Evolutionary conservation across 2,888 invertebrate species (phyloP).

Genomic region (Yponomeuta sedellus): DNA sequence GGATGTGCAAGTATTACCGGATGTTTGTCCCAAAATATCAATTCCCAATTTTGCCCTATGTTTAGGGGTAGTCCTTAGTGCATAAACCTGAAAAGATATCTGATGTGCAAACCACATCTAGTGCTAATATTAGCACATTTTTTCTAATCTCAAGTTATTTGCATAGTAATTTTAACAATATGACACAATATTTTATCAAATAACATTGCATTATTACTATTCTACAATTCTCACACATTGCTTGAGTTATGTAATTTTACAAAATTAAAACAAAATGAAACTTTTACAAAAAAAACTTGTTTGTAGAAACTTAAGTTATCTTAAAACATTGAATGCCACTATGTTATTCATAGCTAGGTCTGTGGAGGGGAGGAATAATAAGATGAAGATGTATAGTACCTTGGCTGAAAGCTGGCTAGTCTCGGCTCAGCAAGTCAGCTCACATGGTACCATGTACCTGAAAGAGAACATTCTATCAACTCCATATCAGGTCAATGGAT

Average conservation of each 20-base stretch:
- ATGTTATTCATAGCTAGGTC: conserved; percentile 68
- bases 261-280: conserved; percentile 24
- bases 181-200: neutral
- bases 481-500: neutral
- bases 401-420: conserved; percentile 54
- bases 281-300: conserved; percentile 34
- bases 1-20: conserved; percentile 46
- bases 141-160: neutral
- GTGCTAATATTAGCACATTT: conserved; percentile 5
- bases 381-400: conserved; percentile 59
- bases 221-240: neutral
- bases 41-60: conserved; percentile 62
- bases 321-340: conserved; percentile 66
- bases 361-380: conserved; percentile 46
- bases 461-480: conserved; percentile 9
- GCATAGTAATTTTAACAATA: neutral
- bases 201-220: conserved; percentile 5
- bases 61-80: conserved; percentile 46
- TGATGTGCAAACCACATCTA: conserved; percentile 14
- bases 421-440: conserved; percentile 56
- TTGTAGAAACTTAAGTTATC: conserved; percentile 38
- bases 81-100: conserved; percentile 54
- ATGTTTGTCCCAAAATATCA: conserved; percentile 45
- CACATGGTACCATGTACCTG: conserved; percentile 55
- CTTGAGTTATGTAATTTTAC: neutral